Base-by-base conservation (phyloP, 2,113 vertebrate genomes). In the Phoxinus phoxinus region DNA sequence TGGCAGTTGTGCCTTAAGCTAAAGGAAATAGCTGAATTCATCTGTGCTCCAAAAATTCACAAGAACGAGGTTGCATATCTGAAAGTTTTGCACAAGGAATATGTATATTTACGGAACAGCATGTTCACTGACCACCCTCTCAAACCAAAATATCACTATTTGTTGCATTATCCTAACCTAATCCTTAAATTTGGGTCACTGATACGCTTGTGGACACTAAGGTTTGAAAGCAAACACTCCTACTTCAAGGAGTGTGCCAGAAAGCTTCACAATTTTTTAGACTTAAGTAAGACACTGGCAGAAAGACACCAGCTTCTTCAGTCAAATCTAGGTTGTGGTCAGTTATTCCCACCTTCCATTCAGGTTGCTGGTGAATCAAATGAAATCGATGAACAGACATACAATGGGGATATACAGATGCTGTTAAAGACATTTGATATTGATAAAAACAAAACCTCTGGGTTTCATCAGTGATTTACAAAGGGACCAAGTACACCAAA, bases 231-330 rank as follows among this genome's bases (percentile, higher is more conserved):
- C 27, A 89, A 89, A 12, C 77, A 87, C 25, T 51, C 76, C n/a
- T 85, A 84, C 46, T 90, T 91, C 19, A 88, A 88, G 23, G 72
- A 84, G 80, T 87, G 87, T 86, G 72, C 69, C n/a, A 69, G 77
- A 41, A 90, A 87, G 25, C 58, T 89, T 25, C 77, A 83, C 21
- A 90, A 89, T 67, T 91, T 89, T 32, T 86, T 85, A 81, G 85
- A 91, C n/a, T 15, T 86, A 3, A 89, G 85, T 44, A 32, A 3
- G n/a, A 90, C 84, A 21, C 86, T 90, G 59, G 89, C 87, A 65
- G 86, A 90, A 25, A 88, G 81, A 65, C 82, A 89, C 72, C 81
- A 90, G 63, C 79, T 89, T 27, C 41, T 90, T 3, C 84, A 88
- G 37, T 72, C 85, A 7, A 88, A 69, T 75, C 71, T 88, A 3